Evolutionary conservation across 1,140 invertebrate species (phyloP).

Genomic region (Drosophila sucinea): DNA sequence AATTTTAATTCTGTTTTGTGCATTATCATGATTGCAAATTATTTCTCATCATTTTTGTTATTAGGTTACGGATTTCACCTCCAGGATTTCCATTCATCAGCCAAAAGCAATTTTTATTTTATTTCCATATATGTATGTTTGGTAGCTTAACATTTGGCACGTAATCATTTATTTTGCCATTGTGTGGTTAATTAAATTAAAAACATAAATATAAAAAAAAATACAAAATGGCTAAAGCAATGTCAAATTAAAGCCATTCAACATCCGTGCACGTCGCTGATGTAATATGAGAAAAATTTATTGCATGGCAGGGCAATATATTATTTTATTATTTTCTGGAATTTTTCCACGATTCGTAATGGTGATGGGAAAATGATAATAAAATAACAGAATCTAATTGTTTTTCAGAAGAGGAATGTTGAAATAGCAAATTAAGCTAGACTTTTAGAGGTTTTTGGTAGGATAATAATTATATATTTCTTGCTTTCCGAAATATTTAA

Average conservation of each 20-base stretch:
- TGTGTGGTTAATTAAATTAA: slow-evolving; percentile 59
- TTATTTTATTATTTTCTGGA: background rate
- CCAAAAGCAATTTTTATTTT: slow-evolving; percentile 27
- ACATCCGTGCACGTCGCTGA: background rate
- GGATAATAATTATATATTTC: no score
- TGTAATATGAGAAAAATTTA: slow-evolving; percentile 32
- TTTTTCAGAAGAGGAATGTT: no score
- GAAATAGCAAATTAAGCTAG: no score
- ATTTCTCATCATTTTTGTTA: background rate
- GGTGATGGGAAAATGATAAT: background rate
- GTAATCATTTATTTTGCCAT: slow-evolving; percentile 43
- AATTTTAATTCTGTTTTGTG: background rate
- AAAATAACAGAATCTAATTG: background rate
- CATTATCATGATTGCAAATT: background rate
- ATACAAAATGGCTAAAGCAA: slow-evolving; percentile 31
- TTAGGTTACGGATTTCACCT: slow-evolving; percentile 6
- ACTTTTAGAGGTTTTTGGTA: no score
- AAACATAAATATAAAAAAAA: slow-evolving; percentile 32
- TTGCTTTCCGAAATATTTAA: no score
- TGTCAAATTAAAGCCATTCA: slow-evolving; percentile 16
- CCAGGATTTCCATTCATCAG: slow-evolving; percentile 13
- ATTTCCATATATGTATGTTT: slow-evolving; percentile 20
- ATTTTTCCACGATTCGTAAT: background rate
- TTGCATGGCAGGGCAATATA: background rate
- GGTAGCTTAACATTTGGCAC: slow-evolving; percentile 12